Percentiles rank a stretch among this genome's conserved stretches.
Evolutionary conservation across 1,140 invertebrate genomes (phyloP).

Genomic region (Drosophila subobscura): DNA sequence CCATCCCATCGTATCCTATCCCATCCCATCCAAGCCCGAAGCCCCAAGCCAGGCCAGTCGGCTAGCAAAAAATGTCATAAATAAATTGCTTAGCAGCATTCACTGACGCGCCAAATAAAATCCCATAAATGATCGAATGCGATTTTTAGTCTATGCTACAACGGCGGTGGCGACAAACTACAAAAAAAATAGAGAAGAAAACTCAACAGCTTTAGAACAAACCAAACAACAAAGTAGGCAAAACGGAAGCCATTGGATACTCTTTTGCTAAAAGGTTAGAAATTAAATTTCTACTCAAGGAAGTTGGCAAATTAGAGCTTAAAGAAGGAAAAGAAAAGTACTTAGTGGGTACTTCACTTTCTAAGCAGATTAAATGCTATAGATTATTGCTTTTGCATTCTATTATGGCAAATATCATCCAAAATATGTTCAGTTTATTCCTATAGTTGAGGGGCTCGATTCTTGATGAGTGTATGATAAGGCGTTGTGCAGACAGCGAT

Average conservation of each 20-base stretch:
- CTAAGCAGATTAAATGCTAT: no score
- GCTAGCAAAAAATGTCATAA: conserved; percentile 82
- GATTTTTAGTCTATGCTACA: conserved; percentile 81
- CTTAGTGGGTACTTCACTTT: no score
- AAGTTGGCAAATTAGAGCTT: no score
- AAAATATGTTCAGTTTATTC: neutral
- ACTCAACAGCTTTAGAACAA: conserved; percentile 34
- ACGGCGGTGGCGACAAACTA: conserved; percentile 47
- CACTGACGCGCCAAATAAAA: conserved; percentile 83
- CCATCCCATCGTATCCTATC: conserved; percentile 2
- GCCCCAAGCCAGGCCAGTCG: conserved; percentile 28
- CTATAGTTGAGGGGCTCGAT: neutral
- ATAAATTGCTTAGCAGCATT: conserved; percentile 83
- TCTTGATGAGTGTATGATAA: conserved; percentile 24
- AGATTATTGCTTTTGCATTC: no score
- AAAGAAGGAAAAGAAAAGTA: no score
- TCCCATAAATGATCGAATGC: conserved; percentile 83
- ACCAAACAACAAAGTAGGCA: conserved; percentile 18
- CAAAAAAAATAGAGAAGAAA: conserved; percentile 35
- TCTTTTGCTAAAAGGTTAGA: neutral
- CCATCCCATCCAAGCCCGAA: conserved; percentile 4
- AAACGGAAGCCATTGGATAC: neutral
- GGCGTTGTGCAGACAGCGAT: conserved; percentile 42
- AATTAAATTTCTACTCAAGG: no score
- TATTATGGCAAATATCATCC: no score